Conservation (phyloP, 2,888 invertebrate genomes). For the Aleiodes alternator region DNA sequence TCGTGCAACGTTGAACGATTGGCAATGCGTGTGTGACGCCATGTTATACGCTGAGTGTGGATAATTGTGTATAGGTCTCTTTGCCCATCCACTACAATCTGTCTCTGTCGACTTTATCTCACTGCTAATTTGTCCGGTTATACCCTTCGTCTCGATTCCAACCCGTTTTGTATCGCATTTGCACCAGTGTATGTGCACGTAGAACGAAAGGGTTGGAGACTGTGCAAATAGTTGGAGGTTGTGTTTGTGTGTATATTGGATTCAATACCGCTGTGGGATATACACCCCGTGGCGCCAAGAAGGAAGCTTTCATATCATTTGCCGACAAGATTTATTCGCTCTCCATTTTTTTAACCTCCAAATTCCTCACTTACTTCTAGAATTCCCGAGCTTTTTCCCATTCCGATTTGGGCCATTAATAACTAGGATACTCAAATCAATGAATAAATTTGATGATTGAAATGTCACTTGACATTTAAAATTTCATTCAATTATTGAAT, state of each 20-base stretch:
- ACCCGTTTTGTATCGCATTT: background rate
- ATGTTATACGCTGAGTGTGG: conserved; percentile 41
- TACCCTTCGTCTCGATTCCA: background rate
- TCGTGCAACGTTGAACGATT: background rate
- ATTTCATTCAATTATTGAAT: too few species aligned
- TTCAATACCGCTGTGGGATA: conserved; percentile 12
- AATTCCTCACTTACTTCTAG: too few species aligned
- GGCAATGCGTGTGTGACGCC: conserved; percentile 26
- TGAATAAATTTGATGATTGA: too few species aligned
- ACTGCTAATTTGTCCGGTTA: conserved; percentile 71
- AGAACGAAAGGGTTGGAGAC: conserved; percentile 8
- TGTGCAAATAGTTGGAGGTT: background rate
- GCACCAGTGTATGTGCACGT: background rate
- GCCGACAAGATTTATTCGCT: background rate
- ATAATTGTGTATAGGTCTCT: conserved; percentile 70
- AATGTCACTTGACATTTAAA: too few species aligned
- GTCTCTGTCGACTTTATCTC: conserved; percentile 73
- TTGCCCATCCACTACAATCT: conserved; percentile 63
- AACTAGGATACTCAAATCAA: too few species aligned
- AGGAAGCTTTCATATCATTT: conserved; percentile 16
- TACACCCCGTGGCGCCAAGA: background rate
- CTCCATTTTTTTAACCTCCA: too few species aligned
- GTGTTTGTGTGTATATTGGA: conserved; percentile 5
- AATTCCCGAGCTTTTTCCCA: too few species aligned
- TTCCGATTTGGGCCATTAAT: too few species aligned